Evolutionary conservation across 2,797 vertebrate species (phyloP).

Genomic region (Liasis olivaceus): DNA sequence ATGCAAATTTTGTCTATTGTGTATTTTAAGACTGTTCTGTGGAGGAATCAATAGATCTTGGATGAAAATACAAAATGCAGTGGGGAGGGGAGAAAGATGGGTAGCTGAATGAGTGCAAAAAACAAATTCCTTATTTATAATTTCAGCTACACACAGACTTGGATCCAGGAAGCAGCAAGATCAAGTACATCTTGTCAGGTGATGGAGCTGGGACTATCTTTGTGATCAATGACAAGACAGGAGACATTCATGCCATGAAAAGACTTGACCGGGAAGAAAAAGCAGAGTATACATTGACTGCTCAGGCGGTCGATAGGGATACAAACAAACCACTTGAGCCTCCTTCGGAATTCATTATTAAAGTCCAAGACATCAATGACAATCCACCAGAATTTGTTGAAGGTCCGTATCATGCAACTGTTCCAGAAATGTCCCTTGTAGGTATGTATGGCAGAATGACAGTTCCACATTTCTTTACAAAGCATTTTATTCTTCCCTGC

Average conservation of each 20-base stretch:
- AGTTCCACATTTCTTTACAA: background rate
- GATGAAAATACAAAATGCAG: conserved; percentile 32
- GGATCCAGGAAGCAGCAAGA: conserved; percentile 88
- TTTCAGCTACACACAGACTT: conserved; percentile 94
- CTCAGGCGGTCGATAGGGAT: conserved; percentile 91
- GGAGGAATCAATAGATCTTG: conserved; percentile 35
- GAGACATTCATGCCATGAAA: conserved; percentile 98
- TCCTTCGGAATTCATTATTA: conserved; percentile 97
- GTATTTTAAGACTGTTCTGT: background rate
- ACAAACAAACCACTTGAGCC: conserved; percentile 91
- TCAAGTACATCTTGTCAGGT: conserved; percentile 94
- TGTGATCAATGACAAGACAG: conserved; percentile 94
- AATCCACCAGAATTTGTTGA: conserved; percentile 93
- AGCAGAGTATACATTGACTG: conserved; percentile 94
- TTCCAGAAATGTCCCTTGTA: conserved; percentile 95
- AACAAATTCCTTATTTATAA: conserved; percentile 44
- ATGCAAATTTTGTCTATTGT: conserved; percentile 28
- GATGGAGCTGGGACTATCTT: conserved; percentile 98
- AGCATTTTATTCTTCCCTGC: conserved; percentile 66
- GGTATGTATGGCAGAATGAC: conserved; percentile 79
- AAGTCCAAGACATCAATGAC: conserved; percentile 99
- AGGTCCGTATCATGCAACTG: conserved; percentile 90
- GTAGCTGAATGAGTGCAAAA: conserved; percentile 13
- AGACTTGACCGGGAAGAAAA: conserved; percentile 97
- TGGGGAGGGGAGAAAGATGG: conserved; percentile 8